A percentile compares a stretch with the other conserved stretches of the same genome.
Evolutionary conservation across 2,888 invertebrate genomes (phyloP).

Genomic region (Mamestra brassicae): DNA sequence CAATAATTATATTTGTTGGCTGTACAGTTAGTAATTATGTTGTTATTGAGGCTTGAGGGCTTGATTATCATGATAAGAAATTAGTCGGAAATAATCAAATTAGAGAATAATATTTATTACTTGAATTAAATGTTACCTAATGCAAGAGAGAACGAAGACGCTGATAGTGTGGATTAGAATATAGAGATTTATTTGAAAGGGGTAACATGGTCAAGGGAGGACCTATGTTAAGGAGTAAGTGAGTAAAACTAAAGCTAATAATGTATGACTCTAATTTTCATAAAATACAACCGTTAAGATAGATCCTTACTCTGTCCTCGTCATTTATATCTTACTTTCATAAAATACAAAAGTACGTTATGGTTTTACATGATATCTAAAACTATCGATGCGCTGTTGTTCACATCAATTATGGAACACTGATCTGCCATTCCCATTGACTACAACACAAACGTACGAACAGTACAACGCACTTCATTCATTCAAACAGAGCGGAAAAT

Average conservation of each 20-base stretch:
- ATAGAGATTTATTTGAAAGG: background rate
- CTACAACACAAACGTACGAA: conserved; percentile 21
- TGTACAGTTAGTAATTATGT: conserved; percentile 10
- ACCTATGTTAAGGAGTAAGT: background rate
- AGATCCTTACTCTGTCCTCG: too few relatives aligned
- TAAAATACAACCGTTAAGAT: background rate
- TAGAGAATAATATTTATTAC: background rate
- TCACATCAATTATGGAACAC: conserved; percentile 10
- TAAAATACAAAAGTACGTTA: background rate
- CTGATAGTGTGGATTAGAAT: too few relatives aligned
- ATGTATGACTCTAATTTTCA: background rate
- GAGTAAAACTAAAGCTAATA: background rate
- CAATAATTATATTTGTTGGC: conserved; percentile 34
- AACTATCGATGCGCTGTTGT: conserved; percentile 36
- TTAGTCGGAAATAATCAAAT: background rate
- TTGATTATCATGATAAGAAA: conserved; percentile 11
- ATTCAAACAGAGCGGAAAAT: conserved; percentile 35
- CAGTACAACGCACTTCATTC: conserved; percentile 40
- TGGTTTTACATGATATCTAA: conserved; percentile 20
- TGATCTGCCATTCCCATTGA: conserved; percentile 28
- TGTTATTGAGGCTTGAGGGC: background rate
- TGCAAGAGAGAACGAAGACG: background rate
- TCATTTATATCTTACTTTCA: too few relatives aligned
- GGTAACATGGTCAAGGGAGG: background rate
- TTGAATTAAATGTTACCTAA: background rate